Percentiles rank a stretch among this genome's conserved stretches.
phyloP scores from a whole-genome alignment of 2,113 vertebrate species.

The Isurus oxyrinchus region DNA sequence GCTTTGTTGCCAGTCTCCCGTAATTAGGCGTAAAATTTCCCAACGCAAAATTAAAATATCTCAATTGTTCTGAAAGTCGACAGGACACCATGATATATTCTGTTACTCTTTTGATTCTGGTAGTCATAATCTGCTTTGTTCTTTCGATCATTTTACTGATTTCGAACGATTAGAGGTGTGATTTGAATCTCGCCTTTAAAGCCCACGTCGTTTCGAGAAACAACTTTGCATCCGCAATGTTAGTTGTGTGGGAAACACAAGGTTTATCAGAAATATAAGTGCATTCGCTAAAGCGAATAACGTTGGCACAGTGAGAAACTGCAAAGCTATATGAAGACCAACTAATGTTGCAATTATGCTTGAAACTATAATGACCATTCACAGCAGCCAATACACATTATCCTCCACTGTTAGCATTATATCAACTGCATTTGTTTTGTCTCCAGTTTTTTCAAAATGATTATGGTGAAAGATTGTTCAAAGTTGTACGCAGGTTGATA shows the following conservation, averaged over 20 bases:
- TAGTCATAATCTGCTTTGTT: not conserved
- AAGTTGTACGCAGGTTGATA: not conserved
- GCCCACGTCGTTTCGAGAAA: not conserved
- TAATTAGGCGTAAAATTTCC: not conserved
- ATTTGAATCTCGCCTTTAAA: not conserved
- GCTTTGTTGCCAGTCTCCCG: not conserved
- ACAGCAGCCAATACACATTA: not conserved
- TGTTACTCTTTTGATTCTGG: not conserved
- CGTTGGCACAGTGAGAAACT: not conserved
- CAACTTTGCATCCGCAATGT: not conserved
- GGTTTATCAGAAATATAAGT: not conserved
- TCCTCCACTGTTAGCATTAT: not conserved
- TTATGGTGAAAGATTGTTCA: not conserved
- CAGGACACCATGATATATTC: not conserved
- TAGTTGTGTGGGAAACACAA: not conserved
- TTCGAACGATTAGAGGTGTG: not conserved
- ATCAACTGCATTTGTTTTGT: not conserved
- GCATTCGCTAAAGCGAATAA: too few species aligned
- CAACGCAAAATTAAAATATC: not conserved
- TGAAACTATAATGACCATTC: not conserved
- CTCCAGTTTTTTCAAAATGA: not conserved
- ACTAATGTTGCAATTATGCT: not conserved
- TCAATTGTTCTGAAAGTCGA: not conserved
- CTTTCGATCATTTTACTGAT: not conserved
- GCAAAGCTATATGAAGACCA: not conserved